Evolutionary conservation across 2,113 vertebrate species (phyloP).

Genomic region (Tympanuchus pallidicinctus): DNA sequence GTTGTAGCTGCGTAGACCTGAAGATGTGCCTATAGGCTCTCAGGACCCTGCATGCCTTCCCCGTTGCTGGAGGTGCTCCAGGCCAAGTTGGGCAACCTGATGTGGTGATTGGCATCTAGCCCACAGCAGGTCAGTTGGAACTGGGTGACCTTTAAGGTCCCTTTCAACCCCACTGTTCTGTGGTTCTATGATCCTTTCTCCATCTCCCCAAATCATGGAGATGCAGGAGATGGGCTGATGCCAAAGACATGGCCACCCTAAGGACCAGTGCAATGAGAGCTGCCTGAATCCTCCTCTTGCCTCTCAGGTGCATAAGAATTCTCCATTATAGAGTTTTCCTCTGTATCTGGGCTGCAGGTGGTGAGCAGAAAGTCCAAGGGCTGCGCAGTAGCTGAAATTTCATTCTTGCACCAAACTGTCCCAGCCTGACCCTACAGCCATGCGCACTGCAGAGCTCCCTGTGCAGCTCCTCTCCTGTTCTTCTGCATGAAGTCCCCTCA

Average conservation of each 20-base stretch:
- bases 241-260: neutral
- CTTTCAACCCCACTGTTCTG: too few relatives aligned
- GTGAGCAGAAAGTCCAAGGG: fast-evolving
- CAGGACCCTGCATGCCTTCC: neutral
- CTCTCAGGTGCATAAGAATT: fast-evolving
- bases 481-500: neutral
- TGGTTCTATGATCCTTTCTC: neutral
- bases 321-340: fast-evolving
- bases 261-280: neutral
- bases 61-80: too few relatives aligned
- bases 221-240: neutral
- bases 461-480: neutral
- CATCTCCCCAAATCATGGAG: neutral
- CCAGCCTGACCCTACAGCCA: neutral
- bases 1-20: neutral
- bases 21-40: neutral
- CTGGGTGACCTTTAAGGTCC: too few relatives aligned
- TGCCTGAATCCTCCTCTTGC: neutral
- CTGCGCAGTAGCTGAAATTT: neutral
- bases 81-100: too few relatives aligned
- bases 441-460: neutral
- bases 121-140: too few relatives aligned
- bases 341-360: neutral
- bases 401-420: neutral
- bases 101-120: too few relatives aligned